Conservation (phyloP, 2,113 vertebrate genomes). For the Camelus bactrianus region DNA sequence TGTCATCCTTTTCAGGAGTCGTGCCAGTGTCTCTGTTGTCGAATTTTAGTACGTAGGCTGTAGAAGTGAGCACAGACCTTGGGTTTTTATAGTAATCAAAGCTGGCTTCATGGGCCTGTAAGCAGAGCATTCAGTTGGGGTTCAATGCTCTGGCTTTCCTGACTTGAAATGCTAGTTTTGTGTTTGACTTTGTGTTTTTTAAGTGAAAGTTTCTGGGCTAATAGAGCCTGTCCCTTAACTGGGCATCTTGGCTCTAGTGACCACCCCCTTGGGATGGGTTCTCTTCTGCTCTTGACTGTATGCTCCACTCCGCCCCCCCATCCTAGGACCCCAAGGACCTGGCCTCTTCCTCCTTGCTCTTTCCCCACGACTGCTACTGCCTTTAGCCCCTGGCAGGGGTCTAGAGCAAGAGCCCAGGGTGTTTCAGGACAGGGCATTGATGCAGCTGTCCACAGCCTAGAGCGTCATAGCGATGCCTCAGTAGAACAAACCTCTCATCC, state of each 20-base stretch:
- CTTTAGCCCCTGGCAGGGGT: not conserved
- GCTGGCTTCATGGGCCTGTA: not conserved
- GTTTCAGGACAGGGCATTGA: not conserved
- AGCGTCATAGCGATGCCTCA: not conserved
- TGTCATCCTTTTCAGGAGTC: not conserved
- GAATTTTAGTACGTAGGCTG: not conserved
- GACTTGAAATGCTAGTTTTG: not conserved
- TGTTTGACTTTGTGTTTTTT: not conserved
- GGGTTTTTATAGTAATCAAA: not conserved
- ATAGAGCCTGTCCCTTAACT: accelerated
- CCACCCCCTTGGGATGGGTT: not conserved
- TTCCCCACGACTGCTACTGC: not conserved
- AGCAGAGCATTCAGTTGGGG: not conserved
- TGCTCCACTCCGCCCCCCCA: not conserved
- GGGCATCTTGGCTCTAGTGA: not conserved
- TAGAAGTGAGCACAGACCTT: not conserved
- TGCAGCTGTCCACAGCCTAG: not conserved
- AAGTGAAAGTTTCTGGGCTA: not conserved
- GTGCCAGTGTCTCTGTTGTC: not conserved
- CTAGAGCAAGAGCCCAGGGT: not conserved
- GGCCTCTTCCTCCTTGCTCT: not conserved
- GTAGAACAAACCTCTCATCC: not conserved
- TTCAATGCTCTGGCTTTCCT: not conserved
- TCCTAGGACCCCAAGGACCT: not conserved
- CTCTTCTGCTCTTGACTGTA: not conserved